Conservation (phyloP, 2,113 vertebrate species). For the Carassius auratus region DNA sequence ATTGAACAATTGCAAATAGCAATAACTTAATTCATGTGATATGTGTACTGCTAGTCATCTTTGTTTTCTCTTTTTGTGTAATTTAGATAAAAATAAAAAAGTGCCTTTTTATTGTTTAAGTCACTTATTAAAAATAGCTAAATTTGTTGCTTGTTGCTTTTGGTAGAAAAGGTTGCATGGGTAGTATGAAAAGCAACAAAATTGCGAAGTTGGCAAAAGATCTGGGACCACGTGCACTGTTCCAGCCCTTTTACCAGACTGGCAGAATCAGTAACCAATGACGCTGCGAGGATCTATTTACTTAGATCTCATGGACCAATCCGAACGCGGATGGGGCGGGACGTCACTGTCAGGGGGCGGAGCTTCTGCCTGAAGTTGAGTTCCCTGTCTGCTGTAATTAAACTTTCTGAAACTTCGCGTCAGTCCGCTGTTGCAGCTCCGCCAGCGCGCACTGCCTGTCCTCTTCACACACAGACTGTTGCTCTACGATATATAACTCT, state of each 20-base stretch:
- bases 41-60: no score
- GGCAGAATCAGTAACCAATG: conserved; percentile 58
- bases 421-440: conserved; percentile 43
- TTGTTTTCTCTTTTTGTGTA: no score
- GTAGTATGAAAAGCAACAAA: no score
- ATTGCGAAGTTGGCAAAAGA: background rate
- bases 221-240: conserved; percentile 79
- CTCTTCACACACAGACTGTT: background rate
- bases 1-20: no score
- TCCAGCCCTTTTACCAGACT: conserved; percentile 67
- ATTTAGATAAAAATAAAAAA: no score
- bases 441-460: conserved; percentile 45
- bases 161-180: no score
- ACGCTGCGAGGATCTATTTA: background rate
- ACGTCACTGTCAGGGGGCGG: conserved; percentile 63
- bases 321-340: background rate
- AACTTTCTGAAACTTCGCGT: conserved; percentile 73
- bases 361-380: conserved; percentile 72
- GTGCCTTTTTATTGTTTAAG: no score
- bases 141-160: no score
- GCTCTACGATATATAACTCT: conserved; percentile 48
- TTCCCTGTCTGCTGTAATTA: conserved; percentile 75
- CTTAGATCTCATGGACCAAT: conserved; percentile 57
- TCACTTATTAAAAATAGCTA: no score
- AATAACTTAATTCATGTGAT: no score